Conservation (phyloP, 1,140 invertebrate genomes). For the Helicoverpa zea region DNA sequence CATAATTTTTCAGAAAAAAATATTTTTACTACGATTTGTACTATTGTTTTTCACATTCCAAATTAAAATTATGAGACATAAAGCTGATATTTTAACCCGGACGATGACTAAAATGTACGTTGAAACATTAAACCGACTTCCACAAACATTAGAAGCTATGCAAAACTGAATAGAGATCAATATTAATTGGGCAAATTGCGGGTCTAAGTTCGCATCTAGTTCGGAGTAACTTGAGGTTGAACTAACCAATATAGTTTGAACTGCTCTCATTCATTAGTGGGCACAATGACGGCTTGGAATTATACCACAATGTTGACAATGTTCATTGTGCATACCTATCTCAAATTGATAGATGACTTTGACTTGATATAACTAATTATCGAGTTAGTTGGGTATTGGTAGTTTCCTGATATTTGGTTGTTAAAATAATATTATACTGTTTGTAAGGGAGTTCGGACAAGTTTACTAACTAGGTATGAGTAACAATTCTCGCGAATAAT, state of each 20-base stretch:
- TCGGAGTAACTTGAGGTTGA: conserved; percentile 8
- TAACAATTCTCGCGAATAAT: too few species aligned
- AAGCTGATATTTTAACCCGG: too few species aligned
- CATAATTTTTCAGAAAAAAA: too few species aligned
- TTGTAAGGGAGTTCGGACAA: too few species aligned
- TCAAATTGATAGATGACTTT: conserved; percentile 10
- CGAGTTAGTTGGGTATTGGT: background rate
- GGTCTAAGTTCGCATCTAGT: conserved; percentile 18
- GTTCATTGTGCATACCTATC: conserved; percentile 17
- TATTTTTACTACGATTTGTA: too few species aligned
- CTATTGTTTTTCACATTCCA: too few species aligned
- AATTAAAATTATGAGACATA: too few species aligned
- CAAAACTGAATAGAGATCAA: background rate
- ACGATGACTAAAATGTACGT: too few species aligned
- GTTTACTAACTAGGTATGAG: too few species aligned
- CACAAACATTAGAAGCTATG: background rate
- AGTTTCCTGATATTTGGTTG: background rate
- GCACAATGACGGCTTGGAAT: conserved; percentile 20
- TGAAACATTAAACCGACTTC: background rate
- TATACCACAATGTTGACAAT: conserved; percentile 8
- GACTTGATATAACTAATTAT: conserved; percentile 7
- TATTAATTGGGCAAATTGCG: conserved; percentile 21
- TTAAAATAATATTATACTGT: too few species aligned
- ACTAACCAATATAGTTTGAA: conserved; percentile 13
- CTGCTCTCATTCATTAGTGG: conserved; percentile 12